These are phyloP conservation scores for Morone saxatilis DNA, from an alignment of 2,113 vertebrate species.

Conservation along the genomic window DNA sequence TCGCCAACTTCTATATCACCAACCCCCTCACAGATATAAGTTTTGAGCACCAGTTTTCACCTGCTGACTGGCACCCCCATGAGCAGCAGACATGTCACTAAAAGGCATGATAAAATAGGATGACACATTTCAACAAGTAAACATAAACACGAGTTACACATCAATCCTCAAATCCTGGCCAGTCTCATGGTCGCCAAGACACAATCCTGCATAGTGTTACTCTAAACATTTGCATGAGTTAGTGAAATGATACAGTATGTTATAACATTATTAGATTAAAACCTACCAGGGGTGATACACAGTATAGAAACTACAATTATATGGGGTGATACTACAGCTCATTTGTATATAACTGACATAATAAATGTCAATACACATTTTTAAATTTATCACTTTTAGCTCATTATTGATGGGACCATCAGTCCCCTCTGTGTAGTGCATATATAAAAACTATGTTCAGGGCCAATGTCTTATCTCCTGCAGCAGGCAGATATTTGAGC, in stretches of 20 bases:
- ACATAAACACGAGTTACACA: constrained; percentile 15
- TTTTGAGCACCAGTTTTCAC: constrained; percentile 44
- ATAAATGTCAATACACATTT: constrained; percentile 14
- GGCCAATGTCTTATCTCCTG: constrained; percentile 35
- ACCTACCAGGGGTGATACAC: constrained; percentile 36
- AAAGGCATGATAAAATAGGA: constrained; percentile 51
- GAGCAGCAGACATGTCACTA: constrained; percentile 45
- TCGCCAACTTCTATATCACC: not conserved
- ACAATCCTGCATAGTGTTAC: constrained; percentile 55
- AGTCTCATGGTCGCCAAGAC: constrained; percentile 26
- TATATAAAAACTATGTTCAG: constrained; percentile 50
- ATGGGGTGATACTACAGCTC: constrained; percentile 35
- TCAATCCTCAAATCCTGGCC: constrained; percentile 3
- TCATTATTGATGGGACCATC: constrained; percentile 20
- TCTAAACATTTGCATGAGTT: constrained; percentile 35
- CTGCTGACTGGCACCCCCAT: constrained; percentile 12
- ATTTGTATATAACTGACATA: constrained; percentile 24
- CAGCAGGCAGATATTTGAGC: constrained; percentile 40
- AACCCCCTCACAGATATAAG: constrained; percentile 11
- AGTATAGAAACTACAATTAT: constrained; percentile 32
- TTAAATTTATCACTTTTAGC: constrained; percentile 15
- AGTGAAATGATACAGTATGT: constrained; percentile 15
- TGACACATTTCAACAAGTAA: constrained; percentile 19
- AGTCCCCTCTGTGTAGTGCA: constrained; percentile 44
- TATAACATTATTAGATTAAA: constrained; percentile 33